phyloP scores from a whole-genome alignment of 2,888 invertebrate genomes.

The Luffia ferchaultella region DNA sequence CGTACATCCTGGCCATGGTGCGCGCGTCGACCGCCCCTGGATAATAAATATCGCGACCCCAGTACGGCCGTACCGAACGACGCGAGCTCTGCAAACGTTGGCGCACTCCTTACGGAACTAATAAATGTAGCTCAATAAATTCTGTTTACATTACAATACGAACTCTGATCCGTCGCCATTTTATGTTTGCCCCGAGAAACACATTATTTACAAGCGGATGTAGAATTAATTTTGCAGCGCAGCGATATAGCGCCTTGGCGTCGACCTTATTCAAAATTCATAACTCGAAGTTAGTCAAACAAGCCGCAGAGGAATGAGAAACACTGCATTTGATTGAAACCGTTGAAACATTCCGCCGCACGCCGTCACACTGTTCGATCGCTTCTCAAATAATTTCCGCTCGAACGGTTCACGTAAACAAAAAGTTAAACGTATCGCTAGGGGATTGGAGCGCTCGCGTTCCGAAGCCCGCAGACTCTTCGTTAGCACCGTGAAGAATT shows the following conservation, averaged over 20 bases:
- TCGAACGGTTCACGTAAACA: slow-evolving; percentile 4
- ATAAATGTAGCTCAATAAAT: slow-evolving; percentile 55
- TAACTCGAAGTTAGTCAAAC: not conserved
- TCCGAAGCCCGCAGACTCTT: slow-evolving; percentile 32
- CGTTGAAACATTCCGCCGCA: not conserved
- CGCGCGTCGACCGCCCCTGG: slow-evolving; percentile 34
- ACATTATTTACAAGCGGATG: slow-evolving; percentile 7
- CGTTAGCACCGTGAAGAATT: slow-evolving; percentile 42
- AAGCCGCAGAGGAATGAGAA: too few relatives aligned
- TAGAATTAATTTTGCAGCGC: slow-evolving; percentile 9
- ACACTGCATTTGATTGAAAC: too few relatives aligned
- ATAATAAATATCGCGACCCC: slow-evolving; percentile 49
- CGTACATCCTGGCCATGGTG: slow-evolving; percentile 35
- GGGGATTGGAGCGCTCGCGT: slow-evolving; percentile 7
- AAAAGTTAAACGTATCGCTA: slow-evolving; percentile 1
- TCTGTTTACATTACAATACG: slow-evolving; percentile 43
- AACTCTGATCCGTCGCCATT: slow-evolving; percentile 24
- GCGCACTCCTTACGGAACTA: slow-evolving; percentile 48
- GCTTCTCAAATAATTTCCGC: slow-evolving; percentile 2
- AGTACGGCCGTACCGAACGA: slow-evolving; percentile 44
- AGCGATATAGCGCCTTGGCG: not conserved
- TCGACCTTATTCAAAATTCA: not conserved
- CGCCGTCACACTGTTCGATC: not conserved
- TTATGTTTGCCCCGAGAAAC: slow-evolving; percentile 10
- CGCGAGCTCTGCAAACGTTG: slow-evolving; percentile 21